Conservation (phyloP, 2,888 invertebrate species). For the Synanthedon myopaeformis region DNA sequence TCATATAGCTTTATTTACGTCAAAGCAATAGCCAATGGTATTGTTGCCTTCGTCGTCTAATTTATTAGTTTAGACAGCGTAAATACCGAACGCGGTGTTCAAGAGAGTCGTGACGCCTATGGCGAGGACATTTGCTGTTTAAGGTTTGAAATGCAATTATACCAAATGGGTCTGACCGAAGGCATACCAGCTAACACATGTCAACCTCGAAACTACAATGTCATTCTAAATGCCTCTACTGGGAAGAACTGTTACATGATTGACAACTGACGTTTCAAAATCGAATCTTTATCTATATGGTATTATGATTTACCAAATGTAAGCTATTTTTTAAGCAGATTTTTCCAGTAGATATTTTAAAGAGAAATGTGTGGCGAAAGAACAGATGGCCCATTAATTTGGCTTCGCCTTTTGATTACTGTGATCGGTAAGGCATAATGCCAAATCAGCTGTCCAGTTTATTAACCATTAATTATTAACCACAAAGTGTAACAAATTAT, state of each 20-base stretch:
- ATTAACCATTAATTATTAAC: too few relatives aligned
- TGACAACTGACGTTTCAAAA: slow-evolving; percentile 21
- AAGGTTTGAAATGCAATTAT: slow-evolving; percentile 59
- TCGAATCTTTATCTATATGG: too few relatives aligned
- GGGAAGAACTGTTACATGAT: slow-evolving; percentile 49
- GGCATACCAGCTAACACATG: slow-evolving; percentile 50
- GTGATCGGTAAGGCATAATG: too few relatives aligned
- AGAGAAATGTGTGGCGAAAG: too few relatives aligned
- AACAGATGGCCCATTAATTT: too few relatives aligned
- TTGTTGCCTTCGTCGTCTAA: not conserved
- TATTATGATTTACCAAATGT: too few relatives aligned
- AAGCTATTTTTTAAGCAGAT: too few relatives aligned
- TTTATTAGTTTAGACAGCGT: not conserved
- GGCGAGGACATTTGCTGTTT: slow-evolving; percentile 50
- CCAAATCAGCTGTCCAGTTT: too few relatives aligned
- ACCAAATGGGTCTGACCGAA: slow-evolving; percentile 61
- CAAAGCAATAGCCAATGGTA: not conserved
- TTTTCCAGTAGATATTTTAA: too few relatives aligned
- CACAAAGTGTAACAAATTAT: too few relatives aligned
- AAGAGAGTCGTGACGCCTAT: slow-evolving; percentile 21
- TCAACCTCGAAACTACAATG: slow-evolving; percentile 34
- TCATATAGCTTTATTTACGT: too few relatives aligned
- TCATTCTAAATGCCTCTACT: slow-evolving; percentile 21
- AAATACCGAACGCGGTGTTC: not conserved
- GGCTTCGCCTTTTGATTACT: too few relatives aligned